phyloP scores from a whole-genome alignment of 2,888 invertebrate species.

The Eilema caniola region DNA sequence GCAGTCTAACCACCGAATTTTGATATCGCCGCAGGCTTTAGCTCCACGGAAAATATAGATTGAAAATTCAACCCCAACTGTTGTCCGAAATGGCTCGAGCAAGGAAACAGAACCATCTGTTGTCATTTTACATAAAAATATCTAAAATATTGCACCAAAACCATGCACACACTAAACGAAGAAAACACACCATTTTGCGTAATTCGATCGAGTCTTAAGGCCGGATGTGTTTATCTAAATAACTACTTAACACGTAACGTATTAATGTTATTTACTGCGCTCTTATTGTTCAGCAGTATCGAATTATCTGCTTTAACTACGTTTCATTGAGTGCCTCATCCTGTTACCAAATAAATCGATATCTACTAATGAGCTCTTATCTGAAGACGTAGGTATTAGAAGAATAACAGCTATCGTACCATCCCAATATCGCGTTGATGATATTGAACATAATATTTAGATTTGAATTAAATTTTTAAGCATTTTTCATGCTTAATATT shows the following conservation, averaged over 20 bases:
- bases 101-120: neutral
- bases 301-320: slow-evolving; percentile 22
- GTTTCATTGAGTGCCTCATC: slow-evolving; percentile 16
- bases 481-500: too few species aligned
- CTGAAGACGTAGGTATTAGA: slow-evolving; percentile 5
- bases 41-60: too few species aligned
- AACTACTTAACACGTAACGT: slow-evolving; percentile 30
- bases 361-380: slow-evolving; percentile 2
- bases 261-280: slow-evolving; percentile 31
- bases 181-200: slow-evolving; percentile 16
- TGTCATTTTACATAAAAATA: neutral
- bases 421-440: neutral
- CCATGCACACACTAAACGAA: slow-evolving; percentile 12
- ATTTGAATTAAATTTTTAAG: too few species aligned
- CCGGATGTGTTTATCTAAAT: slow-evolving; percentile 63
- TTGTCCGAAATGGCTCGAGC: too few species aligned
- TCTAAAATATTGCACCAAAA: neutral
- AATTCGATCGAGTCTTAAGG: slow-evolving; percentile 50
- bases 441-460: neutral
- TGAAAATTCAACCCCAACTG: too few species aligned
- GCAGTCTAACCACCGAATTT: too few species aligned
- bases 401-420: neutral
- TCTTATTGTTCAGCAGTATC: slow-evolving; percentile 31
- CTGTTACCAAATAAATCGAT: slow-evolving; percentile 11
- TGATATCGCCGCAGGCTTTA: too few species aligned